Conservation (phyloP, 2,888 invertebrate species). For the Morpho achilles region DNA sequence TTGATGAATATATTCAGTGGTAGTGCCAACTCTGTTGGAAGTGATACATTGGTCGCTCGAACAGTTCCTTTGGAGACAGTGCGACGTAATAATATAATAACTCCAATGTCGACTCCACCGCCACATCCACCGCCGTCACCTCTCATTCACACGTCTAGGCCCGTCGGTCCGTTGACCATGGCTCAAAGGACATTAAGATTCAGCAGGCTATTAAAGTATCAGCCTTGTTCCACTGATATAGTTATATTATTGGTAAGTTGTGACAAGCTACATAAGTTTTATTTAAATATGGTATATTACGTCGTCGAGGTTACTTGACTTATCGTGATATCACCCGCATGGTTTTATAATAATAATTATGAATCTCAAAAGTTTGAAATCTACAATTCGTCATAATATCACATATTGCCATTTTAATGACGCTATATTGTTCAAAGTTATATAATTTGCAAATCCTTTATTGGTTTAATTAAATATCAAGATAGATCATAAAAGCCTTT, state of each 20-base stretch:
- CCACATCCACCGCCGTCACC: constrained; percentile 58
- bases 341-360: too few species aligned
- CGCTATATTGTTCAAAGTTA: too few species aligned
- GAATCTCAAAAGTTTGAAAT: too few species aligned
- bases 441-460: too few species aligned
- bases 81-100: constrained; percentile 50
- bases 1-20: constrained; percentile 89
- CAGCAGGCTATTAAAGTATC: constrained; percentile 83
- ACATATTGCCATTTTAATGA: too few species aligned
- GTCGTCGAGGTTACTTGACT: too few species aligned
- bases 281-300: too few species aligned
- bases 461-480: too few species aligned
- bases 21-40: constrained; percentile 84
- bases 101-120: constrained; percentile 69
- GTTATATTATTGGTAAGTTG: constrained; percentile 64
- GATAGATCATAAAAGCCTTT: too few species aligned
- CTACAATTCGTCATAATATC: too few species aligned
- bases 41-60: constrained; percentile 85
- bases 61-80: constrained; percentile 87
- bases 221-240: constrained; percentile 77
- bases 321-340: too few species aligned
- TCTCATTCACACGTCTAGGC: constrained; percentile 61
- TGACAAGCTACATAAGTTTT: too few species aligned
- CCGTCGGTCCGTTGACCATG: constrained; percentile 80
- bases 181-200: constrained; percentile 84